Evolutionary conservation across 2,888 invertebrate genomes (phyloP).

Genomic region (Maniola hyperantus): DNA sequence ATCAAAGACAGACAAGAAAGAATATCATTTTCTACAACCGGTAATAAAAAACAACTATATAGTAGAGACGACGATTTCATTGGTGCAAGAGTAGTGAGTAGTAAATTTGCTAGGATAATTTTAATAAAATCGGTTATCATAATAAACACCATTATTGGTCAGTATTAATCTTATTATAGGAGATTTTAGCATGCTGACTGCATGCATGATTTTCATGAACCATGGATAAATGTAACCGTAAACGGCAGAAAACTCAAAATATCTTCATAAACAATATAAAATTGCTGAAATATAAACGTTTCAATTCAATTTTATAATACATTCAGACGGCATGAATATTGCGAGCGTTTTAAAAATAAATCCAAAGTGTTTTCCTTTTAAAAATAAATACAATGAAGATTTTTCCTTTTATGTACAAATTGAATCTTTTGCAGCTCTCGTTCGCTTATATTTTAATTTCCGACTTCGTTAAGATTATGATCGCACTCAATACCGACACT

Average conservation of each 20-base stretch:
- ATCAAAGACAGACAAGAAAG: too few species aligned
- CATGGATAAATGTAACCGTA: too few species aligned
- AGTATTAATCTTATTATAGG: too few species aligned
- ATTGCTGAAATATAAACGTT: background rate
- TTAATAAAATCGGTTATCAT: too few species aligned
- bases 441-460: conserved; percentile 24
- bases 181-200: too few species aligned
- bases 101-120: too few species aligned
- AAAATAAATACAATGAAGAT: conserved; percentile 19
- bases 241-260: background rate
- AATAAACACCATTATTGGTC: too few species aligned
- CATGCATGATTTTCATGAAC: too few species aligned
- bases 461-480: conserved; percentile 23
- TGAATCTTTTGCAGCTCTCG: conserved; percentile 19
- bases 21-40: too few species aligned
- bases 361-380: conserved; percentile 12
- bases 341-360: conserved; percentile 6
- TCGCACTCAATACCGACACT: conserved; percentile 10
- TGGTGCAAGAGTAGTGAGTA: too few species aligned
- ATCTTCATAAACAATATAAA: background rate
- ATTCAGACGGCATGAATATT: conserved; percentile 4
- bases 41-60: too few species aligned
- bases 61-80: too few species aligned
- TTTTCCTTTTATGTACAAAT: conserved; percentile 14
- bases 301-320: conserved; percentile 13